A percentile compares a stretch with the other conserved stretches of the same genome.
Evolutionary conservation across 2,888 invertebrate species (phyloP).

Genomic region (Eulithis prunata): DNA sequence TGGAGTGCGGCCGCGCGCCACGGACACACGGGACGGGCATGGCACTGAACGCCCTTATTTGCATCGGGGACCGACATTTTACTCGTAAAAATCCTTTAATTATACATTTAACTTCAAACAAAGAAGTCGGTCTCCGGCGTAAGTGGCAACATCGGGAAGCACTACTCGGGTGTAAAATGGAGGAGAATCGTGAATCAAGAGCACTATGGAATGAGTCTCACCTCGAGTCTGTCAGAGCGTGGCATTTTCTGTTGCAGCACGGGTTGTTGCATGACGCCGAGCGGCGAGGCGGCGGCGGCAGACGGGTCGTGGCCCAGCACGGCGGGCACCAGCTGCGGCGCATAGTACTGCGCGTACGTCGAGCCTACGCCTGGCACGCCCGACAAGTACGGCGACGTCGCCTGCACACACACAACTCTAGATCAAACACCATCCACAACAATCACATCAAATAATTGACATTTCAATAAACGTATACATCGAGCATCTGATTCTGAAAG

Average conservation of each 20-base stretch:
- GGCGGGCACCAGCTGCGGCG: slow-evolving; percentile 94
- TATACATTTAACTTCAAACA: background rate
- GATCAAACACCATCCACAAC: slow-evolving; percentile 25
- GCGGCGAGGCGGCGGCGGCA: slow-evolving; percentile 89
- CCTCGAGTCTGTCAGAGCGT: slow-evolving; percentile 98
- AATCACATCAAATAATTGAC: background rate
- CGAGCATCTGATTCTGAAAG: slow-evolving; percentile 23
- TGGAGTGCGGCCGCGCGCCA: slow-evolving; percentile 64
- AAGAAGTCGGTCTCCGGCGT: slow-evolving; percentile 65
- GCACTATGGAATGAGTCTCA: slow-evolving; percentile 80
- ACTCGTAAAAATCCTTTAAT: slow-evolving; percentile 4
- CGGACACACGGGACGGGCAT: slow-evolving; percentile 68
- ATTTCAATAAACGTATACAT: slow-evolving; percentile 14
- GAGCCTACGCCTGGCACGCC: slow-evolving; percentile 95
- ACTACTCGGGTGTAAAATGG: slow-evolving; percentile 60
- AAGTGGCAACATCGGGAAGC: slow-evolving; percentile 69
- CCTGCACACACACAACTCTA: slow-evolving; percentile 79
- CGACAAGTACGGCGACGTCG: slow-evolving; percentile 96
- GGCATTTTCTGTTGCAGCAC: slow-evolving; percentile 97
- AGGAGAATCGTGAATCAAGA: slow-evolving; percentile 30
- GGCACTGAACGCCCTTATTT: slow-evolving; percentile 60
- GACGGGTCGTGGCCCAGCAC: slow-evolving; percentile 95
- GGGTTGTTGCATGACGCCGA: slow-evolving; percentile 94
- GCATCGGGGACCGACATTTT: slow-evolving; percentile 65
- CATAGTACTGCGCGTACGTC: slow-evolving; percentile 96